Percentiles rank a stretch among this genome's conserved stretches.
Evolutionary conservation across 1,140 invertebrate species (phyloP).

Genomic region (Drosophila baimaii): DNA sequence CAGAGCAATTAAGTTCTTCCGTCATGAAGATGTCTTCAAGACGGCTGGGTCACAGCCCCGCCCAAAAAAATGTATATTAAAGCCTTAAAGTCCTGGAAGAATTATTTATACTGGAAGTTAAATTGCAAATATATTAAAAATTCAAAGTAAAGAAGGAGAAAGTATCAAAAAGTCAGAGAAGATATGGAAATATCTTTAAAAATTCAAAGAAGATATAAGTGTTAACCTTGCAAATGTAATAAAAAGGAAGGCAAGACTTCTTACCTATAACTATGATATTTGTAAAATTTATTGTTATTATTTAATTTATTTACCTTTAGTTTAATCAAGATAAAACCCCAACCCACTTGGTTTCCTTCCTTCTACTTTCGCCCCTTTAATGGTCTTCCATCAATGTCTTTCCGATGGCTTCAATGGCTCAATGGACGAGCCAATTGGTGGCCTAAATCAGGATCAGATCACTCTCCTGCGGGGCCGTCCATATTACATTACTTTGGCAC

Average conservation of each 20-base stretch:
- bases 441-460: background rate
- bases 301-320: background rate
- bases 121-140: background rate
- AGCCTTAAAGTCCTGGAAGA: background rate
- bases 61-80: background rate
- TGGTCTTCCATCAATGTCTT: background rate
- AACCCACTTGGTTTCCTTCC: background rate
- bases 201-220: too few relatives aligned
- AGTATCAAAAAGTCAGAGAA: too few relatives aligned
- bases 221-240: too few relatives aligned
- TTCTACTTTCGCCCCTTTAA: background rate
- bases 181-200: too few relatives aligned
- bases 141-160: too few relatives aligned
- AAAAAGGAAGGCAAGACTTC: too few relatives aligned
- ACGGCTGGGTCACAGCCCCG: background rate
- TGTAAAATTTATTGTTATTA: too few relatives aligned
- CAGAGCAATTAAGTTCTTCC: conserved; percentile 61
- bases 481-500: conserved; percentile 52
- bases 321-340: background rate
- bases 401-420: conserved; percentile 9
- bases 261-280: too few relatives aligned
- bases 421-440: background rate
- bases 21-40: conserved; percentile 41
- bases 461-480: background rate
- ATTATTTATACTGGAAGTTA: background rate